Evolutionary conservation across 2,888 invertebrate species (phyloP).

Genomic region (Hypercompe scribonia): DNA sequence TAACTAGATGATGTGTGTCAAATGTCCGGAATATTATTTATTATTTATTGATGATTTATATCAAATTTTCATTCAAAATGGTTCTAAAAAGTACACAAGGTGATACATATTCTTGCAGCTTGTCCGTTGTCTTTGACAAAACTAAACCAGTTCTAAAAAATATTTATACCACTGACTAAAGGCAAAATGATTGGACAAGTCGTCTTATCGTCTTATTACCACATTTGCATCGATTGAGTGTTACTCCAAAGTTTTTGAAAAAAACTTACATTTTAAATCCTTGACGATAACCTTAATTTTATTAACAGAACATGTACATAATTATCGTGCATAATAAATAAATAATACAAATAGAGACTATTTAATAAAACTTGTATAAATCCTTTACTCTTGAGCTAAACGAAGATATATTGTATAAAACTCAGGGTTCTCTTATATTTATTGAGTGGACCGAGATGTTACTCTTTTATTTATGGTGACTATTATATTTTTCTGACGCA

Average conservation of each 20-base stretch:
- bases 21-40: too few relatives aligned
- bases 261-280: background rate
- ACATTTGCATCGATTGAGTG: background rate
- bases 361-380: background rate
- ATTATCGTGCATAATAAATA: too few relatives aligned
- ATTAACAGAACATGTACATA: too few relatives aligned
- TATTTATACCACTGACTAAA: too few relatives aligned
- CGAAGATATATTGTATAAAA: background rate
- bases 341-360: too few relatives aligned
- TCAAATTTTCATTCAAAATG: background rate
- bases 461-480: background rate
- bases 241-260: background rate
- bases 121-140: background rate
- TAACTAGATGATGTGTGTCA: too few relatives aligned
- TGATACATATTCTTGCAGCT: too few relatives aligned
- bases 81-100: too few relatives aligned
- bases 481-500: background rate
- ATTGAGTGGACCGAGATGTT: background rate
- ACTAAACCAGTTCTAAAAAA: background rate
- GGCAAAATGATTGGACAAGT: background rate
- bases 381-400: background rate
- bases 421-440: background rate
- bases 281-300: background rate
- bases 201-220: background rate
- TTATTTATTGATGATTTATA: too few relatives aligned